phyloP scores from a whole-genome alignment of 2,113 vertebrate species.

The Megaleporinus macrocephalus region DNA sequence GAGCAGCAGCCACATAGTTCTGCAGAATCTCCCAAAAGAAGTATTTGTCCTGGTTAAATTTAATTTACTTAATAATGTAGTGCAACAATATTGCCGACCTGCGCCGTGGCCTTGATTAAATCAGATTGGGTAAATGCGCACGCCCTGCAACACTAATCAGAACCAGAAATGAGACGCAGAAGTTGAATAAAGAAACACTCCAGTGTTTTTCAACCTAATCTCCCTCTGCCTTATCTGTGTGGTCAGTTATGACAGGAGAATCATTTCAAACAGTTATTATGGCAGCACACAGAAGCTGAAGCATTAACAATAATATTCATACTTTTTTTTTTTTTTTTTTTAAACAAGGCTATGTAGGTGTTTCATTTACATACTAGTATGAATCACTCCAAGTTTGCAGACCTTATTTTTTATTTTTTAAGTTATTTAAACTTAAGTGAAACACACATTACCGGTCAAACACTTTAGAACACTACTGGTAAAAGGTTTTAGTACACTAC shows the following conservation, averaged over 20 bases:
- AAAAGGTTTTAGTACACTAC: too few relatives aligned
- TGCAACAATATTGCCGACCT: constrained; percentile 10
- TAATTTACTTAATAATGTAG: constrained; percentile 26
- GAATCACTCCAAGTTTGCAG: too few relatives aligned
- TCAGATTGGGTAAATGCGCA: constrained; percentile 7
- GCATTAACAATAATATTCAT: too few relatives aligned
- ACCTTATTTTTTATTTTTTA: too few relatives aligned
- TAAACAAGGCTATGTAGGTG: too few relatives aligned
- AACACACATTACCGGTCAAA: too few relatives aligned
- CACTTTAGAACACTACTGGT: too few relatives aligned
- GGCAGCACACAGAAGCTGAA: too few relatives aligned
- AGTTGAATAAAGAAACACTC: not conserved
- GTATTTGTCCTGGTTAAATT: constrained; percentile 29
- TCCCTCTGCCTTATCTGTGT: not conserved
- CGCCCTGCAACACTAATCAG: not conserved
- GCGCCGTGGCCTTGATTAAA: constrained; percentile 10
- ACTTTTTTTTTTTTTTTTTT: too few relatives aligned
- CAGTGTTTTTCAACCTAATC: not conserved
- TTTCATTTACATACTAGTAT: too few relatives aligned
- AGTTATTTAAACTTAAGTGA: too few relatives aligned
- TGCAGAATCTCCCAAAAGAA: constrained; percentile 28
- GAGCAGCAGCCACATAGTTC: not conserved
- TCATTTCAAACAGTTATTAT: not conserved
- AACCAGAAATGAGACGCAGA: too few relatives aligned
- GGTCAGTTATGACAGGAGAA: not conserved